Percentiles rank a stretch among this genome's conserved stretches.
These are phyloP conservation scores for Apamea anceps DNA, from an alignment of 2,888 invertebrate species.

Conservation along the genomic window DNA sequence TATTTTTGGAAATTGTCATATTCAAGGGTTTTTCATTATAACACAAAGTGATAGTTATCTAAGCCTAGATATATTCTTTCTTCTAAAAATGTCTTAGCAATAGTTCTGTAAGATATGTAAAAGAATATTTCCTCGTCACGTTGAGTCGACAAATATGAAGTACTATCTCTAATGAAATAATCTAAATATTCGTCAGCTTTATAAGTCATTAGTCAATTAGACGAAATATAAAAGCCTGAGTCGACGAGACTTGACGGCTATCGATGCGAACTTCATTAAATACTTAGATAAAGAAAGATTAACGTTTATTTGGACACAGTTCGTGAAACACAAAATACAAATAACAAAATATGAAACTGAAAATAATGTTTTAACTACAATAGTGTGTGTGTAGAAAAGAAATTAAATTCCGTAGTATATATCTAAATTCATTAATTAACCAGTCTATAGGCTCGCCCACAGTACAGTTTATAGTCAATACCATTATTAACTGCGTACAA, in stretches of 20 bases:
- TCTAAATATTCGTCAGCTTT: conserved; percentile 16
- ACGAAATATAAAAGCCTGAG: neutral
- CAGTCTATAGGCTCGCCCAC: too few species aligned
- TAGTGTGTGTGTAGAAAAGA: too few species aligned
- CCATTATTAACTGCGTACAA: too few species aligned
- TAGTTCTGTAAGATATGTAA: too few species aligned
- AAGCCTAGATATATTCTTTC: neutral
- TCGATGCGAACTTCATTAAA: neutral
- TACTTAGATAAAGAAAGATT: neutral
- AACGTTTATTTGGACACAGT: too few species aligned
- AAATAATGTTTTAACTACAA: too few species aligned
- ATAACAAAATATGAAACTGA: too few species aligned
- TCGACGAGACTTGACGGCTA: neutral
- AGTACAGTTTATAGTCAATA: too few species aligned
- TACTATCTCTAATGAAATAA: neutral
- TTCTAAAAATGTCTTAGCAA: neutral
- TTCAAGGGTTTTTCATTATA: neutral
- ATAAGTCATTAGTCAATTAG: conserved; percentile 25
- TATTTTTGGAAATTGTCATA: conserved; percentile 1
- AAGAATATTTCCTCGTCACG: neutral
- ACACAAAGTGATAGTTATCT: neutral
- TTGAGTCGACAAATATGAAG: neutral
- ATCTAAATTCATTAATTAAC: too few species aligned
- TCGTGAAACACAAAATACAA: too few species aligned
- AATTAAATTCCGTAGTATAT: too few species aligned